Evolutionary conservation across 1,140 invertebrate genomes (phyloP).

Genomic region (Caenorhabditis tropicalis): DNA sequence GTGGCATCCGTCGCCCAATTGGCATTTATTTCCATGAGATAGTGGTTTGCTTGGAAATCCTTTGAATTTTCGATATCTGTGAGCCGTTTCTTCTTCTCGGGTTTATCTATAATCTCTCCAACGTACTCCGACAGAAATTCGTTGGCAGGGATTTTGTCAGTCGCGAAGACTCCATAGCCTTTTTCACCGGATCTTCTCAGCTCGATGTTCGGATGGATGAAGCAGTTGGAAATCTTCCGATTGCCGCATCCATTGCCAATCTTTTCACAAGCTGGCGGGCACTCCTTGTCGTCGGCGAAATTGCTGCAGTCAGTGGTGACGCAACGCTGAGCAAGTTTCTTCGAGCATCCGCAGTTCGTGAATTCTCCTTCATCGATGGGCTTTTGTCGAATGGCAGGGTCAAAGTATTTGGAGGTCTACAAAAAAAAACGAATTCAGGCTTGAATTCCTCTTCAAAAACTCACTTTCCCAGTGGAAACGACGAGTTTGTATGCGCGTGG

Average conservation of each 20-base stretch:
- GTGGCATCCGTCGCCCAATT: background rate
- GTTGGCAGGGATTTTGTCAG: background rate
- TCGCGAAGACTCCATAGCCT: background rate
- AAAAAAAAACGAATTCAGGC: background rate
- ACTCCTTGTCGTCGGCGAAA: background rate
- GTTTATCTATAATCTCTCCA: background rate
- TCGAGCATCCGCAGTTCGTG: background rate
- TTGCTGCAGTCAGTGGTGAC: background rate
- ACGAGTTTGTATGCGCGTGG: too few species aligned
- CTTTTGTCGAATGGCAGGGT: background rate
- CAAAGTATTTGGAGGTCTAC: background rate
- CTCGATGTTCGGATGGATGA: background rate
- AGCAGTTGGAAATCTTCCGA: background rate
- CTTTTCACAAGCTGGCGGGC: background rate
- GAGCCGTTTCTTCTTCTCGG: background rate
- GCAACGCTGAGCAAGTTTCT: background rate
- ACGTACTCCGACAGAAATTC: background rate
- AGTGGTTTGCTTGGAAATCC: conserved; percentile 15
- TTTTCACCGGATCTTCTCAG: background rate
- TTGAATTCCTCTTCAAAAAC: too few species aligned
- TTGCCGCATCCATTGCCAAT: background rate
- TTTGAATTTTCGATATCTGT: background rate
- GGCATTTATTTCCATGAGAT: background rate
- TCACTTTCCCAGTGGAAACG: too few species aligned
- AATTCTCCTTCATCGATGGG: background rate